These are phyloP conservation scores for Cerceris rybyensis DNA, from an alignment of 2,888 invertebrate genomes.

Conservation along the genomic window DNA sequence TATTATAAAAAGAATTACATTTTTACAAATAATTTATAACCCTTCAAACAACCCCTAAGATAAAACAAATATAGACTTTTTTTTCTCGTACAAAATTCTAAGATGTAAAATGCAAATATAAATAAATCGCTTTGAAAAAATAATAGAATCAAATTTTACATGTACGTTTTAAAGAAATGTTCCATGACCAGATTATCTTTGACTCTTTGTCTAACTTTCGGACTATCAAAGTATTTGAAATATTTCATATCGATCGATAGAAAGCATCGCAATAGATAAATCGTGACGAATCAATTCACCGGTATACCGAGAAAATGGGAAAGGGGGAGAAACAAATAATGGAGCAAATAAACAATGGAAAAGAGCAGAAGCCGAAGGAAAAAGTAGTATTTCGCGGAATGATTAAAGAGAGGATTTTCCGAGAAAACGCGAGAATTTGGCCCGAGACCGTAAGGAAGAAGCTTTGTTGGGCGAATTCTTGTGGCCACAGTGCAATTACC, in stretches of 20 bases:
- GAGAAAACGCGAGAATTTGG: conserved; percentile 51
- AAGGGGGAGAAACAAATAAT: conserved; percentile 33
- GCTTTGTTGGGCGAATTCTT: conserved; percentile 48
- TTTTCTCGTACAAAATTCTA: too few species aligned
- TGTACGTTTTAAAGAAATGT: too few species aligned
- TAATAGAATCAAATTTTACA: too few species aligned
- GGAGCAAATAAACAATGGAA: conserved; percentile 31
- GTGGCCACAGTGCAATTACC: conserved; percentile 60
- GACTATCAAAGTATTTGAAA: not conserved
- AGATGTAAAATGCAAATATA: too few species aligned
- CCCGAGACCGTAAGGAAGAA: conserved; percentile 16
- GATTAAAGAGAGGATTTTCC: conserved; percentile 57
- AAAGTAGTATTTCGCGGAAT: conserved; percentile 40
- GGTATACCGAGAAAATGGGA: conserved; percentile 36
- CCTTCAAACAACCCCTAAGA: too few species aligned
- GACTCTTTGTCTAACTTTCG: not conserved
- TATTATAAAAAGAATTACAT: too few species aligned
- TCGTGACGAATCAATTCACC: conserved; percentile 23
- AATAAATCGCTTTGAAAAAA: too few species aligned
- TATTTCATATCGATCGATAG: not conserved
- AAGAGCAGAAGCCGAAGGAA: conserved; percentile 3
- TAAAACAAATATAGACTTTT: too few species aligned
- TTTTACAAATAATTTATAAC: too few species aligned
- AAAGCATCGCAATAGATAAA: conserved; percentile 2
- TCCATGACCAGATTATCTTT: too few species aligned